Evolutionary conservation across 2,797 vertebrate species (phyloP), one percentile per base, ranked within the genome.

Genomic region (Pangasius larnaudii): DNA sequence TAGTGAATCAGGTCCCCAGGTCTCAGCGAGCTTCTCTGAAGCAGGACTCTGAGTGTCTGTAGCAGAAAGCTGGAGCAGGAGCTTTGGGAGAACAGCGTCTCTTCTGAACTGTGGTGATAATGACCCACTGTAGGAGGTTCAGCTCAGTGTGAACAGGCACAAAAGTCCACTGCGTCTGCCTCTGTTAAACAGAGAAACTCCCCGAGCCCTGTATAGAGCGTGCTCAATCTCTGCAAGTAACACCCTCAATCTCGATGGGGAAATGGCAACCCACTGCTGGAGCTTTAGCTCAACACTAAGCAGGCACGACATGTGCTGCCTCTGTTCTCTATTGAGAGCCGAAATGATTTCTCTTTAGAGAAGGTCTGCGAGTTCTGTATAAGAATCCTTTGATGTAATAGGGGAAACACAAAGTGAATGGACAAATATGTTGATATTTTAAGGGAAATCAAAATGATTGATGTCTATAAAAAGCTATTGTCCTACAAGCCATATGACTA

Each of bases 21-120:
- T 22, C 58, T 83, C 42, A 81, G 79, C 0, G 13, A 27, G 72
- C 22, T 67, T 65, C 58, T 42, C 49, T 39, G n/a, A 27, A 86
- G 58, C 14, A 65, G 30, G 79, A 27, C 58, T 61, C 36, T 7
- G 36, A 16, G 46, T 84, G 49, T 85, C 24, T 46, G 16, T 46
- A 39, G 39, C 2, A 86, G 33, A 84, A 86, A 56, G 63, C 69
- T 53, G 18, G 79, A 84, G 67, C 24, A 59, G 71, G 53, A 59
- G 59, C 69, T 18, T 75, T 42, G 79, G 88, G 71, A 69, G 58
- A 80, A 56, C n/a, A n/a, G 88, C 16, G 9, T 89, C 84, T 72
- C 84, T 65, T 71, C 79, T 86, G 78, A 82, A 36, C 84, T 75
- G 36, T 36, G 42, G 77, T 86, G 67, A 89, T 89, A 88, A 88